phyloP scores from a whole-genome alignment of 2,888 invertebrate genomes.

The Aporophyla nigra region DNA sequence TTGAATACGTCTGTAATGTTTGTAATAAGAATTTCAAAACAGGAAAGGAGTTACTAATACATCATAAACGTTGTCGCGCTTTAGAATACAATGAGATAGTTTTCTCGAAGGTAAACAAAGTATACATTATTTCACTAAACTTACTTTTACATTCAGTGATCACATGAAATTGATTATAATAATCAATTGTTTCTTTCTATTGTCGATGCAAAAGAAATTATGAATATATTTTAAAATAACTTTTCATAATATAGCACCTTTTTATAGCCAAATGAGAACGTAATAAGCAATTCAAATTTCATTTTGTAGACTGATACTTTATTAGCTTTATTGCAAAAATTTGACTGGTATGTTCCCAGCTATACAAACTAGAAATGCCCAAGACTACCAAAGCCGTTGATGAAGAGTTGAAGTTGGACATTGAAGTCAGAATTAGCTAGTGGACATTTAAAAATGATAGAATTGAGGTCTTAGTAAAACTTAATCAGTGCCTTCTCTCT shows the following conservation, averaged over 20 bases:
- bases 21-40: slow-evolving; percentile 56
- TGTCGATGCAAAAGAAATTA: background rate
- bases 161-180: slow-evolving; percentile 29
- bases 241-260: background rate
- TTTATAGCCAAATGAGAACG: background rate
- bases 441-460: background rate
- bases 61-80: slow-evolving; percentile 44
- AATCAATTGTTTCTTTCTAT: slow-evolving; percentile 32
- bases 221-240: background rate
- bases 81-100: slow-evolving; percentile 36
- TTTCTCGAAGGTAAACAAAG: slow-evolving; percentile 58
- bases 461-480: background rate
- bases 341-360: background rate
- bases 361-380: background rate
- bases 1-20: slow-evolving; percentile 51
- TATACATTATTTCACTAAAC: slow-evolving; percentile 21
- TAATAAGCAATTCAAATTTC: background rate
- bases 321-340: background rate
- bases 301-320: background rate
- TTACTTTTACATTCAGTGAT: slow-evolving; percentile 31
- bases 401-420: background rate
- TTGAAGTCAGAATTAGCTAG: background rate
- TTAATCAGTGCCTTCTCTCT: background rate
- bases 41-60: slow-evolving; percentile 47
- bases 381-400: background rate